These are phyloP conservation scores for Furcula furcula DNA, from an alignment of 2,888 invertebrate genomes.

Conservation along the genomic window DNA sequence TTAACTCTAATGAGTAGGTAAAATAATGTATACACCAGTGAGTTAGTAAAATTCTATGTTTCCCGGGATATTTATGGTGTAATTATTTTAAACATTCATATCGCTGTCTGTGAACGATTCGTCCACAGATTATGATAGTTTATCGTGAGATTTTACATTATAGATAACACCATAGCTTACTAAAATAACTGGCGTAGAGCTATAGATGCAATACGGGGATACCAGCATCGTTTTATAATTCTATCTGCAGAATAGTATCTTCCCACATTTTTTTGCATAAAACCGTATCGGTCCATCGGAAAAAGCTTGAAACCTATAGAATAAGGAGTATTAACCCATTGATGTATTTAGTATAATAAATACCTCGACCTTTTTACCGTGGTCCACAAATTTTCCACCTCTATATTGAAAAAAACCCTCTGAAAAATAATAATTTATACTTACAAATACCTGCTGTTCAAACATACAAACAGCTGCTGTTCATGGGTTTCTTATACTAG, in stretches of 20 bases:
- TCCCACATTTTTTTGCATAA: background rate
- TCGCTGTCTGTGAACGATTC: conserved; percentile 14
- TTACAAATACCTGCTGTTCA: too few relatives aligned
- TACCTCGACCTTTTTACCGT: too few relatives aligned
- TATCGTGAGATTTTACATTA: conserved; percentile 23
- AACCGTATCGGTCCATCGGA: too few relatives aligned
- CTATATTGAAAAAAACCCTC: too few relatives aligned
- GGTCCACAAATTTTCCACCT: too few relatives aligned
- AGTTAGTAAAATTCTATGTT: conserved; percentile 21
- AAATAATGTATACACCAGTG: background rate
- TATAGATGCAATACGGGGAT: background rate
- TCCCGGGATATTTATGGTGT: conserved; percentile 17
- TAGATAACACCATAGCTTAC: conserved; percentile 30
- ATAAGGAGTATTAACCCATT: too few relatives aligned
- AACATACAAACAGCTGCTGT: too few relatives aligned
- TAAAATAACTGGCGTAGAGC: conserved; percentile 8
- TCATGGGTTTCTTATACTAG: too few relatives aligned
- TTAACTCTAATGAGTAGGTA: background rate
- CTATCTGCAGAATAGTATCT: background rate
- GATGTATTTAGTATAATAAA: too few relatives aligned
- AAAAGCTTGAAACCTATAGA: too few relatives aligned
- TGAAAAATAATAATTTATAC: too few relatives aligned
- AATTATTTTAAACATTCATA: conserved; percentile 24
- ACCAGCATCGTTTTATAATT: background rate
- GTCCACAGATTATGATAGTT: conserved; percentile 16